Conservation (phyloP, 30 jellyfish, hydroid and myxozoan genomes). For the Hydractinia symbiolongicarpus region DNA sequence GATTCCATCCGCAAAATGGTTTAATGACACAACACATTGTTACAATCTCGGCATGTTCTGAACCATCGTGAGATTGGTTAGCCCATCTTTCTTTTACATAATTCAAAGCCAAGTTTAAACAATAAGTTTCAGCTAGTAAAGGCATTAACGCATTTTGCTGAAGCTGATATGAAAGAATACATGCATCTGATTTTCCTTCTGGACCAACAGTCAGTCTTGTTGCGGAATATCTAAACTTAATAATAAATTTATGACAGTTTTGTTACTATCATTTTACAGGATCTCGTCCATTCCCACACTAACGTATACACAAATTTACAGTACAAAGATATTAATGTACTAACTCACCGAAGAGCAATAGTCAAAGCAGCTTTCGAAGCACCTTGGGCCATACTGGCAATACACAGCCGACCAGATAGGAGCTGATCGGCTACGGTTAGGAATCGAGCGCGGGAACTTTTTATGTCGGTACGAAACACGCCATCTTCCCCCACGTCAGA, state of each 20-base stretch:
- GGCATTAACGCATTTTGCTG: constrained; percentile 89
- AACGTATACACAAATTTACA: not conserved
- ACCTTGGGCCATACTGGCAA: constrained; percentile 78
- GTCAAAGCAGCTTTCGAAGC: constrained; percentile 80
- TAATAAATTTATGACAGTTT: not conserved
- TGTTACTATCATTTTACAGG: not conserved
- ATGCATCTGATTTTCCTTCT: constrained; percentile 80
- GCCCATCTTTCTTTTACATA: constrained; percentile 91
- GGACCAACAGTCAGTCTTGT: constrained; percentile 86
- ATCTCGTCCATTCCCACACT: not conserved
- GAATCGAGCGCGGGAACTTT: constrained; percentile 79
- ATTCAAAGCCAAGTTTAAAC: constrained; percentile 65
- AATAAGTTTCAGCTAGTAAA: constrained; percentile 68
- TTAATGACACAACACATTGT: constrained; percentile 92
- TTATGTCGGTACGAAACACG: constrained; percentile 49
- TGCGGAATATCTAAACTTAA: constrained; percentile 56
- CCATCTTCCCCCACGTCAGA: constrained; percentile 81
- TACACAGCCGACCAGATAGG: constrained; percentile 84
- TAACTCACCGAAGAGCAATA: constrained; percentile 60
- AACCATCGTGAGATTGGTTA: constrained; percentile 64
- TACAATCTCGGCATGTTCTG: constrained; percentile 74
- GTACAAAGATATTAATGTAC: not conserved
- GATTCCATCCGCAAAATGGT: constrained; percentile 91
- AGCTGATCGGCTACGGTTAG: constrained; percentile 69
- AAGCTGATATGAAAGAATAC: constrained; percentile 68